These are phyloP conservation scores for Thymallus thymallus DNA, from an alignment of 2,113 vertebrate species.

Conservation along the genomic window DNA sequence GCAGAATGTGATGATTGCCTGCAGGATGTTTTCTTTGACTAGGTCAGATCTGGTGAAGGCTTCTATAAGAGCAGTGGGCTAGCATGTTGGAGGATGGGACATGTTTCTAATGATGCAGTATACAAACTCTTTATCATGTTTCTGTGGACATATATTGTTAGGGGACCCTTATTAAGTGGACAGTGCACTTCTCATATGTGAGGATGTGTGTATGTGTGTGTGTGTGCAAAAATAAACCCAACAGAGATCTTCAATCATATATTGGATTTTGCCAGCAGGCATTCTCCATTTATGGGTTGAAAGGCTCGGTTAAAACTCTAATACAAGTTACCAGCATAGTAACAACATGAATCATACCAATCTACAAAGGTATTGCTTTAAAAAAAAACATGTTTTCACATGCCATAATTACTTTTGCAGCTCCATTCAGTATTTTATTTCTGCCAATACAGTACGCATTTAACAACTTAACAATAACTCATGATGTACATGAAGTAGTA, in stretches of 20 bases:
- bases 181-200: too few species aligned
- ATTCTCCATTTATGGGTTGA: neutral
- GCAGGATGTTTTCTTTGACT: slow-evolving; percentile 23
- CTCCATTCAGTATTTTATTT: too few species aligned
- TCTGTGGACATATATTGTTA: neutral
- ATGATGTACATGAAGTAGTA: neutral
- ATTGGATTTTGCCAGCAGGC: neutral
- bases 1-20: slow-evolving; percentile 21
- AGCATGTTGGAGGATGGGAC: too few species aligned
- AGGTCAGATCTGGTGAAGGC: neutral
- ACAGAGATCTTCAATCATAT: slow-evolving; percentile 19
- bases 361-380: too few species aligned
- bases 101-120: too few species aligned
- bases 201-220: neutral
- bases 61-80: neutral
- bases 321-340: too few species aligned
- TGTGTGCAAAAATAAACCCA: slow-evolving; percentile 10
- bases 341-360: too few species aligned
- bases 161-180: neutral
- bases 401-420: neutral
- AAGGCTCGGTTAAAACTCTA: too few species aligned
- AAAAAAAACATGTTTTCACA: too few species aligned
- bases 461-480: too few species aligned
- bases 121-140: neutral
- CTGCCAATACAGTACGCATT: too few species aligned